These are phyloP conservation scores for Microcebus murinus DNA, from an alignment of 2,113 vertebrate genomes.

Conservation along the genomic window DNA sequence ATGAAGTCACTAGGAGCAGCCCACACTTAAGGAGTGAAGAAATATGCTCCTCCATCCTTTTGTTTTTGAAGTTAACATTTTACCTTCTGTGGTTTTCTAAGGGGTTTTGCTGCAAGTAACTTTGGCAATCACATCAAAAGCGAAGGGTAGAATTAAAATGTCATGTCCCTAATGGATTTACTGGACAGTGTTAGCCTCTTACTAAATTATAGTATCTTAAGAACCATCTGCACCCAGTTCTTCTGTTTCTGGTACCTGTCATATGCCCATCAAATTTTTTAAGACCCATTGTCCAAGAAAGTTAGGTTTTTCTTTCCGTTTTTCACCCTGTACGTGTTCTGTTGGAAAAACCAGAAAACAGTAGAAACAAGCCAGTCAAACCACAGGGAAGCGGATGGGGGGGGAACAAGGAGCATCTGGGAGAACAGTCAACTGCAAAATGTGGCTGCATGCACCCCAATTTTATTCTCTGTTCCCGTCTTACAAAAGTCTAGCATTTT, in stretches of 20 bases:
- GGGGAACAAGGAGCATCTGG: fast-evolving
- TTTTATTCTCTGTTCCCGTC: not conserved
- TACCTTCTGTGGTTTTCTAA: not conserved
- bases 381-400: not conserved
- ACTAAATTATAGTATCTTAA: not conserved
- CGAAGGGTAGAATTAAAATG: not conserved
- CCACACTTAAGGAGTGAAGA: not conserved
- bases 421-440: not conserved
- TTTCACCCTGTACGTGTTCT: not conserved
- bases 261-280: not conserved
- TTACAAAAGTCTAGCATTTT: not conserved
- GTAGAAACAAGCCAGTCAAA: not conserved
- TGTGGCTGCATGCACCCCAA: fast-evolving
- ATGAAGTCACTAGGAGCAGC: not conserved
- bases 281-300: not conserved
- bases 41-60: fast-evolving
- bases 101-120: not conserved
- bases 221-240: not conserved
- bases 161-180: not conserved
- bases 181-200: not conserved
- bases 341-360: not conserved
- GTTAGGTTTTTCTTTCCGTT: not conserved
- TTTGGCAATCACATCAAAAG: not conserved
- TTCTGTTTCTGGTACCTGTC: not conserved
- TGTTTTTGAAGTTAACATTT: not conserved